Conservation (phyloP, 2,797 vertebrate species). For the Capromys pilorides region DNA sequence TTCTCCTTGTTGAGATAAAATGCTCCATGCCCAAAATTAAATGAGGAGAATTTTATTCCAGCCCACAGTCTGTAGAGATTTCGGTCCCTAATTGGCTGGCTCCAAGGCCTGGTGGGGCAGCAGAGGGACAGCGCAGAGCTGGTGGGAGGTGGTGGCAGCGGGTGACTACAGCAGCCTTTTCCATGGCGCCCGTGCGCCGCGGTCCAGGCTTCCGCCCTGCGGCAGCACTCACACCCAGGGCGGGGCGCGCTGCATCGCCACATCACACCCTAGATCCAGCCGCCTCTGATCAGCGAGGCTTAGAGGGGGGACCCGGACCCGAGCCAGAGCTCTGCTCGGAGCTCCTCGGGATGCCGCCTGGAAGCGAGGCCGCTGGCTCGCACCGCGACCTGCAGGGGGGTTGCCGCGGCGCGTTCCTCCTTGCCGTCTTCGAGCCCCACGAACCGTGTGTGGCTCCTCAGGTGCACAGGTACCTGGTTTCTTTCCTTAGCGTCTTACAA, state of each 20-base stretch:
- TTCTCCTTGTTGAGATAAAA: background rate
- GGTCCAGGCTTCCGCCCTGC: background rate
- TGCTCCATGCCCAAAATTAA: background rate
- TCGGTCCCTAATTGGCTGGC: background rate
- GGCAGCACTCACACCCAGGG: background rate
- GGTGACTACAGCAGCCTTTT: background rate
- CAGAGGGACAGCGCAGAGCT: background rate
- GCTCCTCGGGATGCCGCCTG: background rate
- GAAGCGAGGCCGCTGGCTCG: background rate
- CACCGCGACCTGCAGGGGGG: too few species aligned
- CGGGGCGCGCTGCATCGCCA: background rate
- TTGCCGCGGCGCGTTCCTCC: background rate
- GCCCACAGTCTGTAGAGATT: background rate
- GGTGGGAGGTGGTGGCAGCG: background rate
- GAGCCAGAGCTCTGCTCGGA: background rate
- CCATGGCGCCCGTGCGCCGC: background rate
- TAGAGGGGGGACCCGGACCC: background rate
- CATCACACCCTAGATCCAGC: background rate
- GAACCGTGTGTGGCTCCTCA: background rate
- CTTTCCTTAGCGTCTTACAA: background rate
- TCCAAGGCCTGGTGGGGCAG: background rate
- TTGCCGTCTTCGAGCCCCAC: background rate
- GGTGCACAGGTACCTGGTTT: background rate
- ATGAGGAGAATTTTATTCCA: background rate
- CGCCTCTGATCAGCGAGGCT: background rate